Base-by-base conservation (phyloP, 2,113 vertebrate species). In the Gymnobelideus leadbeateri region DNA sequence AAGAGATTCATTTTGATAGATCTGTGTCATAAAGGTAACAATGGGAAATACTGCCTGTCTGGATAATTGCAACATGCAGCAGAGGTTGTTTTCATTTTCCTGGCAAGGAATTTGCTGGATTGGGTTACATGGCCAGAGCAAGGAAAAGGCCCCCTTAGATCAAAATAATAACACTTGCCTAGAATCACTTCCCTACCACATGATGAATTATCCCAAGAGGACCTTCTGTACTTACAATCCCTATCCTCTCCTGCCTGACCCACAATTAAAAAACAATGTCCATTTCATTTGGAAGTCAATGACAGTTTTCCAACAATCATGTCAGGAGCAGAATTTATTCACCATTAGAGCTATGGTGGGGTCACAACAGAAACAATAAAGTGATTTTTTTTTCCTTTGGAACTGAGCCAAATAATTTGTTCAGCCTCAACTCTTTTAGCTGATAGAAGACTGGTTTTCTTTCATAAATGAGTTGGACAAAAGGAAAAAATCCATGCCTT, bases 71-170 rank as follows among this genome's bases (percentile, higher is more conserved):
- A 54, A 89, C 43, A 68, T 53, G 89, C 8, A 95, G 19, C 53
- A 37, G 91, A 51, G 43, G 89, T 50, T 92, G 25, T 49, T 93
- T 96, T 94, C 53, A 51, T 95, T 95, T 54, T 10, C 21, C 89
- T 77, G 37, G 89, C 31, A 51, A 37, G 37, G 28, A 94, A 51
- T 54, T 89, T 93, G 91, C 1, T 0, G 23, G 43, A 26, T 28
- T 50, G 89, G 31, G 31, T 21, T 57, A 11, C 49, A 49, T 51
- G 21, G 91, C 55, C 50, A 31, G 51, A n/a, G 26, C 3, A 51
- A 21, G 37, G 91, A 54, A 24, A 50, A 89, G 51, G 21, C 8
- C 23, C 92, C 51, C 28, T 94, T 24, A 37, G 25, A 49, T 1
- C 52, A 89, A 94, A 91, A 91, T 19, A 57, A 84, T 84, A 84